Evolutionary conservation across 2,113 vertebrate species (phyloP).

Genomic region (Neoarius graeffei): DNA sequence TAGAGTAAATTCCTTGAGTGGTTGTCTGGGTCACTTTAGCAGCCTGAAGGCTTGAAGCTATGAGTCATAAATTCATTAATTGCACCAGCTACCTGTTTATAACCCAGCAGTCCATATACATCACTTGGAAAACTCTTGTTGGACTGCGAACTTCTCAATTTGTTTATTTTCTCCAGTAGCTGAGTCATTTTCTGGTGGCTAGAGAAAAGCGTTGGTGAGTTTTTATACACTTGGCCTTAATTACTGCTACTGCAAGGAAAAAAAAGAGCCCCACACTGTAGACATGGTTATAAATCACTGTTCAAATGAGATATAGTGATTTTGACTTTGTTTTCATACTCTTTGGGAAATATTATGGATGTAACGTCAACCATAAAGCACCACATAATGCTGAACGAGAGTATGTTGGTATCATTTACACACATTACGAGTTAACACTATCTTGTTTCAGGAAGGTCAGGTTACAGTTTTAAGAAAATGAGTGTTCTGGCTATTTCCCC

Average conservation of each 20-base stretch:
- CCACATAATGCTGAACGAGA: neutral
- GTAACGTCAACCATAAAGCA: neutral
- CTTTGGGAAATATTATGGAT: neutral
- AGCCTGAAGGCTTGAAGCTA: neutral
- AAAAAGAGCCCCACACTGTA: neutral
- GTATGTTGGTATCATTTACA: constrained; percentile 19
- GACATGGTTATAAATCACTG: constrained; percentile 13
- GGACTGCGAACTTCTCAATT: neutral
- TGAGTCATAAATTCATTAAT: constrained; percentile 39
- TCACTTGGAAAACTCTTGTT: neutral
- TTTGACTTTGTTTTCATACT: neutral
- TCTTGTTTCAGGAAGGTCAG: constrained; percentile 27
- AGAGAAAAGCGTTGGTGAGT: neutral
- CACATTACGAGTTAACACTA: constrained; percentile 4
- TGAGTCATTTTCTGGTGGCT: constrained; percentile 3
- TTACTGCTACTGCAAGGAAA: neutral
- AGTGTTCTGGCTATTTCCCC: neutral
- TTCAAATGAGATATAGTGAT: neutral
- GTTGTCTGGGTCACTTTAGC: neutral
- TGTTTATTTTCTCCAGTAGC: neutral
- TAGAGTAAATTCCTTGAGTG: constrained; percentile 25
- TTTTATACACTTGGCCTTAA: neutral
- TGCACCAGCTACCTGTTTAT: constrained; percentile 25
- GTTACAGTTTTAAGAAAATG: constrained; percentile 32
- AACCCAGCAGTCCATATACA: constrained; percentile 6